Evolutionary conservation across 2,797 vertebrate genomes (phyloP).

Genomic region (Tiaroga cobitis): DNA sequence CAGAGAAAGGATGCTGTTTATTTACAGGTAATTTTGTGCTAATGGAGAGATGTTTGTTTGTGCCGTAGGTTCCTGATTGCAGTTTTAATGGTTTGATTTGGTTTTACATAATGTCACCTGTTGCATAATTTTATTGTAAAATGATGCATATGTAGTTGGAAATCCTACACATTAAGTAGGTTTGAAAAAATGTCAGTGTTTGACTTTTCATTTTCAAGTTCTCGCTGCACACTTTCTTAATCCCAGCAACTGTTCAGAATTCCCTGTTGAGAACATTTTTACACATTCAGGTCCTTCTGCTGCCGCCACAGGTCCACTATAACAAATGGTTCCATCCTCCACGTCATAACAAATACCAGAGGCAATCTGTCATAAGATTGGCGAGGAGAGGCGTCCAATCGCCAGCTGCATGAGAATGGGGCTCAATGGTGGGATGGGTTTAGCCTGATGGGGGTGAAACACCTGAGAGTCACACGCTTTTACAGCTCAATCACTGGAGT

Average conservation of each 20-base stretch:
- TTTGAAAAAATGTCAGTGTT: background rate
- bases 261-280: conserved; percentile 75
- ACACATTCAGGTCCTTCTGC: conserved; percentile 75
- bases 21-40: conserved; percentile 60
- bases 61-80: background rate
- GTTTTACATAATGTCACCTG: background rate
- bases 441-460: background rate
- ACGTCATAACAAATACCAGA: conserved; percentile 82
- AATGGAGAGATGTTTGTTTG: background rate
- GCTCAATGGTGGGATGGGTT: conserved; percentile 37
- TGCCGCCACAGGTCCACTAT: conserved; percentile 75
- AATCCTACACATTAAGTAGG: background rate
- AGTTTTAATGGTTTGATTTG: conserved; percentile 11
- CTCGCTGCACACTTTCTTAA: background rate
- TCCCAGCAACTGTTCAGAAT: conserved; percentile 77
- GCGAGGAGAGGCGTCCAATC: conserved; percentile 41
- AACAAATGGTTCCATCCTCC: conserved; percentile 81
- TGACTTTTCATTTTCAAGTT: background rate
- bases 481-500: conserved; percentile 27
- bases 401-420: conserved; percentile 57
- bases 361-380: conserved; percentile 78
- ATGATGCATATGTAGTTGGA: background rate
- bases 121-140: background rate
- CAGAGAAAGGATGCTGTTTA: conserved; percentile 67
- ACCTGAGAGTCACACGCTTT: conserved; percentile 26